phyloP scores from a whole-genome alignment of 2,888 invertebrate species.

The Bruchidius siliquastri region DNA sequence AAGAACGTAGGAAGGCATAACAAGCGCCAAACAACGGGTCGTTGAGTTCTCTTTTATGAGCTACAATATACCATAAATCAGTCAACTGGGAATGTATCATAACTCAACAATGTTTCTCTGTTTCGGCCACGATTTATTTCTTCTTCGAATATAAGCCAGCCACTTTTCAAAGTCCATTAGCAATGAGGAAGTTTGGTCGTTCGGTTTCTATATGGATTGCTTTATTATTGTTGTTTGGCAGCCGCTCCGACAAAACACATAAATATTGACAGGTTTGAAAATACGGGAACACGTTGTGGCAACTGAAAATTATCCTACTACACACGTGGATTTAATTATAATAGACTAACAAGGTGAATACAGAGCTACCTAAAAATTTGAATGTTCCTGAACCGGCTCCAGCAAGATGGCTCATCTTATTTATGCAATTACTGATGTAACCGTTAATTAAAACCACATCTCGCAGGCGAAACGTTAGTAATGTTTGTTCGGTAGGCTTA shows the following conservation, averaged over 20 bases:
- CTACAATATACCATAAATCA: neutral
- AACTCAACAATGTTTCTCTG: slow-evolving; percentile 18
- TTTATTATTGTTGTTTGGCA: neutral
- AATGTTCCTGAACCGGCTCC: no score
- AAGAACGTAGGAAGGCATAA: neutral
- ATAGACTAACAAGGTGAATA: no score
- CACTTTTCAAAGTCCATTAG: neutral
- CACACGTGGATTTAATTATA: no score
- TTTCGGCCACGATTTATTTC: slow-evolving; percentile 18
- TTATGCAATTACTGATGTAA: no score
- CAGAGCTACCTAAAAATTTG: no score
- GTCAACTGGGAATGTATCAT: neutral
- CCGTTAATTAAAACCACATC: no score
- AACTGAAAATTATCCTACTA: no score
- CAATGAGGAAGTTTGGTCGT: neutral
- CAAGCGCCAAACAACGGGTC: neutral
- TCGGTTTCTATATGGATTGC: neutral
- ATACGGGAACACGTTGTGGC: neutral
- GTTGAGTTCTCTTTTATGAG: neutral
- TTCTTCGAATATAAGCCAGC: slow-evolving; percentile 31
- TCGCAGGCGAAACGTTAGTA: no score
- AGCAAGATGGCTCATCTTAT: no score
- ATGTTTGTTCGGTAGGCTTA: no score
- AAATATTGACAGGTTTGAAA: neutral
- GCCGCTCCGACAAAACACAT: neutral